A percentile compares a stretch with the other conserved stretches of the same genome.
phyloP scores from a whole-genome alignment of 2,888 invertebrate species.

The Formica aserva region DNA sequence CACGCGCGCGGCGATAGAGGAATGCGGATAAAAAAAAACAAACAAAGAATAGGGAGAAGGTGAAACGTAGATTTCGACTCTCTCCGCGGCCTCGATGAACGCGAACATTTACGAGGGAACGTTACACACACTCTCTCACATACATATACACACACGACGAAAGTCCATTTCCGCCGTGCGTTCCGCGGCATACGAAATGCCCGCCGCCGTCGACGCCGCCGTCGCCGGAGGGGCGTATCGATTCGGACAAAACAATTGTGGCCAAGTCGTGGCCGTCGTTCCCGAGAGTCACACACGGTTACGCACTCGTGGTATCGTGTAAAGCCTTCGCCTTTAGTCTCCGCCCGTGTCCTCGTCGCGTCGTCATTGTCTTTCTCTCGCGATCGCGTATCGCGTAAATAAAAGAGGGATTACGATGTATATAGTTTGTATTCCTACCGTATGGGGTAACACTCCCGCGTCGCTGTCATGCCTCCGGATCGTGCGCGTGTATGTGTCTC shows the following conservation, averaged over 20 bases:
- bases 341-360: constrained; percentile 44
- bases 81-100: neutral
- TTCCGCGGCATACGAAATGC: constrained; percentile 71
- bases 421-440: constrained; percentile 78
- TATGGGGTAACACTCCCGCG: constrained; percentile 84
- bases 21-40: neutral
- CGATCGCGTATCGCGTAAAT: neutral
- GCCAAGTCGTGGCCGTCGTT: constrained; percentile 56
- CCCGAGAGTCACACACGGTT: neutral
- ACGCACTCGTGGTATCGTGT: constrained; percentile 24
- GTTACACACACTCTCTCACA: too few species aligned
- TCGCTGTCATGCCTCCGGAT: constrained; percentile 81
- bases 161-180: constrained; percentile 69
- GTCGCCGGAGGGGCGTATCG: constrained; percentile 77
- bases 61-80: constrained; percentile 5
- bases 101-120: neutral
- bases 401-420: constrained; percentile 27
- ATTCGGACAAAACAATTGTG: constrained; percentile 81
- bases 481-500: constrained; percentile 54
- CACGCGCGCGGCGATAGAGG: neutral
- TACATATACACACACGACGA: constrained; percentile 24
- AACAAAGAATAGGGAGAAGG: neutral
- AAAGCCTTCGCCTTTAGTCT: constrained; percentile 32
- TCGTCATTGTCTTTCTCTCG: constrained; percentile 13
- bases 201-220: constrained; percentile 69